Evolutionary conservation across 2,888 invertebrate genomes (phyloP).

Genomic region (Phania funesta): DNA sequence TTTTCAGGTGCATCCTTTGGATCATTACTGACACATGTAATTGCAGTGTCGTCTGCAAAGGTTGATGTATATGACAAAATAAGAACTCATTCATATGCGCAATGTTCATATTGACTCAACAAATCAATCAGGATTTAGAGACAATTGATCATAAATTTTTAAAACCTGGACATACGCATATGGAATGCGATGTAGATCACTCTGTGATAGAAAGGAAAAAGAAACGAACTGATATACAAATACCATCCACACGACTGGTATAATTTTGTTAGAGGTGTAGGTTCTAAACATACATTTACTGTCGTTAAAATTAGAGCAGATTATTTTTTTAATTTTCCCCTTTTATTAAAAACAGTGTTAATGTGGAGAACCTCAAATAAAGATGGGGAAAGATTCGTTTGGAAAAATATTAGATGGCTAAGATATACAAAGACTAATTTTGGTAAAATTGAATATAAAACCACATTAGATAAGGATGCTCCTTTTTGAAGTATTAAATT

Average conservation of each 20-base stretch:
- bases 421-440: conserved; percentile 49
- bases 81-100: too few species aligned
- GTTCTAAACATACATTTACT: conserved; percentile 46
- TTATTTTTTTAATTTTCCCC: conserved; percentile 44
- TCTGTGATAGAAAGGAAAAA: conserved; percentile 65
- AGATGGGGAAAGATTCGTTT: conserved; percentile 50
- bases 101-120: too few species aligned
- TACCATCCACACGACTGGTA: conserved; percentile 60
- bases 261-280: conserved; percentile 35
- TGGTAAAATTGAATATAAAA: conserved; percentile 56
- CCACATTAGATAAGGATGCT: conserved; percentile 30
- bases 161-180: conserved; percentile 55
- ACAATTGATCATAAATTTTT: conserved; percentile 66
- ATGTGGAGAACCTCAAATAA: conserved; percentile 51
- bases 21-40: too few species aligned
- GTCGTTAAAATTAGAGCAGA: conserved; percentile 55
- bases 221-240: conserved; percentile 48
- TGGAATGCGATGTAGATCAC: too few species aligned
- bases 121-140: too few species aligned
- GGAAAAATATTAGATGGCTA: conserved; percentile 60
- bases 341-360: conserved; percentile 49
- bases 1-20: too few species aligned
- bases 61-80: too few species aligned
- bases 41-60: too few species aligned
- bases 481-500: conserved; percentile 52